phyloP scores from a whole-genome alignment of 2,797 vertebrate genomes.

The Neomorphus geoffroyi region DNA sequence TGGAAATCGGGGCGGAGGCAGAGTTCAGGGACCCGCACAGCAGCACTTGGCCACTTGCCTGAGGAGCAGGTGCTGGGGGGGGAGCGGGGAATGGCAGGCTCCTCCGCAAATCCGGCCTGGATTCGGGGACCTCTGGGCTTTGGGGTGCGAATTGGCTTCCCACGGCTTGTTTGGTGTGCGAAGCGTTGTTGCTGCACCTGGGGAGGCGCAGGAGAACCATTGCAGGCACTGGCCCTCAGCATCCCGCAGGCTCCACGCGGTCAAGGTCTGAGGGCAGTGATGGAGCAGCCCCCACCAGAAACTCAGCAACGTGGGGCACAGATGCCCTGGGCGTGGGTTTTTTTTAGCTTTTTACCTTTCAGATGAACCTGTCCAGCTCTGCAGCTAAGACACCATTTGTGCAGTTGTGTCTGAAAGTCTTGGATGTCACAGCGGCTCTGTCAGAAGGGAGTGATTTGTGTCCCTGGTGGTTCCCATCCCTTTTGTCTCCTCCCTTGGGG shows the following conservation, averaged over 20 bases:
- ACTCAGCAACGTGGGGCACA: neutral
- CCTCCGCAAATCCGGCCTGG: slow-evolving; percentile 72
- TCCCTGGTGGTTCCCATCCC: neutral
- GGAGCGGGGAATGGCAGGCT: neutral
- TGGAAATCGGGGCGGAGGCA: slow-evolving; percentile 61
- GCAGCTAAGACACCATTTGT: neutral
- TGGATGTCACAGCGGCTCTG: neutral
- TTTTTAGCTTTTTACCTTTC: neutral
- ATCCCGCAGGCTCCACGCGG: neutral
- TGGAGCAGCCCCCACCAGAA: neutral
- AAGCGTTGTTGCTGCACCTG: fast-evolving
- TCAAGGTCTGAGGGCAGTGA: neutral
- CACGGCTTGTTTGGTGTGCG: fast-evolving
- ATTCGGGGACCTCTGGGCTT: slow-evolving; percentile 6
- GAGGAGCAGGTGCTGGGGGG: slow-evolving; percentile 73
- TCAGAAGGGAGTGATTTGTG: neutral
- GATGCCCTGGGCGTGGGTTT: neutral
- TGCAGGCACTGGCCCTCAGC: neutral
- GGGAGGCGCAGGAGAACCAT: neutral
- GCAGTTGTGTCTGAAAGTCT: fast-evolving
- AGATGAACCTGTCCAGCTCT: neutral
- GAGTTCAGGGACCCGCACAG: slow-evolving; percentile 62
- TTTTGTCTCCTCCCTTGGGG: neutral
- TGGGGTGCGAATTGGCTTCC: neutral
- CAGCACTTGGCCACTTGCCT: slow-evolving; percentile 72